phyloP scores from a whole-genome alignment of 64 coral and sea anemone genomes.

The Montipora cactus region DNA sequence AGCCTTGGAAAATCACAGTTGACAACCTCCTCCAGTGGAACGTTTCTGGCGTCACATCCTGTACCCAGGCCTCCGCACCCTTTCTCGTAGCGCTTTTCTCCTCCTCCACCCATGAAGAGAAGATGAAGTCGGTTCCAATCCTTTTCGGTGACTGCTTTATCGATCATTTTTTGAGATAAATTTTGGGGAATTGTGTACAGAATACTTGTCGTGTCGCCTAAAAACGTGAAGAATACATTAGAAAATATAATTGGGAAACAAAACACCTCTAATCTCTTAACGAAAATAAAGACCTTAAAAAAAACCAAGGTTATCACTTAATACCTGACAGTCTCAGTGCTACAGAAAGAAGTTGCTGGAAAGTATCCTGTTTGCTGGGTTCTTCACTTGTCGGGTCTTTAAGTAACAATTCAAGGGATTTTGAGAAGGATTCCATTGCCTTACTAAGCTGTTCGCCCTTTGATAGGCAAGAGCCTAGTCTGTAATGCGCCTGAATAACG shows the following conservation, averaged over 20 bases:
- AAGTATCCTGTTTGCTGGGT: background rate
- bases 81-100: background rate
- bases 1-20: background rate
- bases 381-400: background rate
- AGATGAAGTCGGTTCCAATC: slow-evolving; percentile 58
- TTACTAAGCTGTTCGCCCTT: background rate
- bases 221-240: background rate
- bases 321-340: background rate
- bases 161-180: slow-evolving; percentile 10
- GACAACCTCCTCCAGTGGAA: slow-evolving; percentile 26
- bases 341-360: slow-evolving; percentile 18
- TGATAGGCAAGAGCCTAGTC: background rate
- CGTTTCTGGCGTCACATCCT: slow-evolving; percentile 57
- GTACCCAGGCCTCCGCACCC: slow-evolving; percentile 17
- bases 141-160: background rate
- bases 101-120: slow-evolving; percentile 29
- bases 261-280: too few species aligned
- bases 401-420: background rate
- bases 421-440: background rate
- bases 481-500: background rate
- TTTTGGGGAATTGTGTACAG: slow-evolving; percentile 10
- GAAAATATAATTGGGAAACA: too few species aligned
- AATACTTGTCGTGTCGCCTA: slow-evolving; percentile 40
- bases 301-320: too few species aligned
- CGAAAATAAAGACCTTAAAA: too few species aligned